These are phyloP conservation scores for Beaufortia kweichowensis DNA, from an alignment of 2,113 vertebrate genomes.

Conservation along the genomic window DNA sequence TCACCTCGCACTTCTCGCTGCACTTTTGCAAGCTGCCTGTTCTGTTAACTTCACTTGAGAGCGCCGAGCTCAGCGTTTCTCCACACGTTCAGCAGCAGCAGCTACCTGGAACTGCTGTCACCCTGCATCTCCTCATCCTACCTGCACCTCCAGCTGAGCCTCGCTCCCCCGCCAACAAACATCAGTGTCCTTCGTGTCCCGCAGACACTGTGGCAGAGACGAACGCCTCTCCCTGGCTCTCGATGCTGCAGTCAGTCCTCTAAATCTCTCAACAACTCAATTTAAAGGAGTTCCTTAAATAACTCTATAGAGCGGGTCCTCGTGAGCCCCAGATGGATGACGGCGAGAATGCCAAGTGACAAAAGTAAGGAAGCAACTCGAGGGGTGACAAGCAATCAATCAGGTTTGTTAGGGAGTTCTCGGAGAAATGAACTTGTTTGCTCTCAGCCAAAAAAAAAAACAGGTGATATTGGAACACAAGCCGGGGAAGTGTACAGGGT, in stretches of 20 bases:
- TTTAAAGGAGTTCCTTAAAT: constrained; percentile 43
- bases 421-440: constrained; percentile 13
- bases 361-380: constrained; percentile 44
- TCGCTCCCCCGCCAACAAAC: constrained; percentile 47
- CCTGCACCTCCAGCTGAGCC: constrained; percentile 47
- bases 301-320: neutral
- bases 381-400: constrained; percentile 47
- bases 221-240: constrained; percentile 19
- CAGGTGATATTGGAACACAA: neutral
- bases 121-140: constrained; percentile 44
- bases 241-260: constrained; percentile 22
- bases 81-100: constrained; percentile 26
- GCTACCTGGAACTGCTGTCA: constrained; percentile 48
- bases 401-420: constrained; percentile 20
- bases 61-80: constrained; percentile 47
- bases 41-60: constrained; percentile 37
- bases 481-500: constrained; percentile 4
- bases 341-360: constrained; percentile 45
- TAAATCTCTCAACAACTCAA: constrained; percentile 47
- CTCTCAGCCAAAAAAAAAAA: neutral
- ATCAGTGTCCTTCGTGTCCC: constrained; percentile 48
- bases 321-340: constrained; percentile 45
- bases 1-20: constrained; percentile 20
- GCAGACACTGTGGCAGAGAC: constrained; percentile 24
- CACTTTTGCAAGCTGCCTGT: constrained; percentile 27